Conservation (phyloP, 2,797 vertebrate genomes). For the Phataginus tetradactyla region DNA sequence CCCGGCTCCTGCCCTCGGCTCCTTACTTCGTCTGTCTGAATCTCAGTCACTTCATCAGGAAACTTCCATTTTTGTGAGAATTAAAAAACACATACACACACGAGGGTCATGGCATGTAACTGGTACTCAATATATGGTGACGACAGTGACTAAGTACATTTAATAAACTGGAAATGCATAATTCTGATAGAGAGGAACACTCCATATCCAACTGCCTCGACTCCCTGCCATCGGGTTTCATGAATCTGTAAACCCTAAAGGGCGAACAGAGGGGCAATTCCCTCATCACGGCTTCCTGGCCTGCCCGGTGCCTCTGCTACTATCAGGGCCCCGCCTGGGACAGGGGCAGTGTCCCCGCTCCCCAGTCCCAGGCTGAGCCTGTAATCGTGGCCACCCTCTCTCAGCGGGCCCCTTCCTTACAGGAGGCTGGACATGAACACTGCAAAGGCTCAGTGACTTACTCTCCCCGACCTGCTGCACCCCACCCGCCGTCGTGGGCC, state of each 20-base stretch:
- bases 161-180: neutral
- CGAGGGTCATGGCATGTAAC: neutral
- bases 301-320: neutral
- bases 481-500: neutral
- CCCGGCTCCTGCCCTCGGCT: neutral
- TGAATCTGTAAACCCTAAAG: neutral
- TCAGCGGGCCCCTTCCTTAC: rapidly evolving
- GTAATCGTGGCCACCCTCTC: rapidly evolving
- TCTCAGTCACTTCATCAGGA: neutral
- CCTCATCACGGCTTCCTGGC: neutral
- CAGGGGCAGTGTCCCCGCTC: rapidly evolving
- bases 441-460: rapidly evolving
- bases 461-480: neutral
- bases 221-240: rapidly evolving
- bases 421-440: rapidly evolving
- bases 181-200: neutral
- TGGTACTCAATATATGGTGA: neutral
- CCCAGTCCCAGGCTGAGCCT: neutral
- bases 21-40: neutral
- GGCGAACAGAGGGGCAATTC: too few relatives aligned
- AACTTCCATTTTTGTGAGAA: neutral
- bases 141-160: neutral
- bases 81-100: neutral
- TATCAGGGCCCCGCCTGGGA: rapidly evolving
- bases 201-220: neutral